phyloP scores from a whole-genome alignment of 2,797 vertebrate genomes.

The Parotocinclus haroldoi region DNA sequence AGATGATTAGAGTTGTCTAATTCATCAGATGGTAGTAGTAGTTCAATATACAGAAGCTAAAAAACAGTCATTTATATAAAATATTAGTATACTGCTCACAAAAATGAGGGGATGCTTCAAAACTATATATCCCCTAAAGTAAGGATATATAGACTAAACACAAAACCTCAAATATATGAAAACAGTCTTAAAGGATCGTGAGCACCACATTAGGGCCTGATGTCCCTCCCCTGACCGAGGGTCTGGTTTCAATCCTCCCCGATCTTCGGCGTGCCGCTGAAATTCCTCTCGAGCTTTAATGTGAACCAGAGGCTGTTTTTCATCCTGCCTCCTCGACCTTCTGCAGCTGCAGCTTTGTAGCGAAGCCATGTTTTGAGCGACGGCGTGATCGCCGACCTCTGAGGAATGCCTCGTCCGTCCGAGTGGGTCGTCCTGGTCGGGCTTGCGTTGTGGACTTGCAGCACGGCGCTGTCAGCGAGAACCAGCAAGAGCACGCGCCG shows the following conservation, averaged over 20 bases:
- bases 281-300: constrained; percentile 69
- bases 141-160: too few relatives aligned
- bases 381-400: constrained; percentile 7
- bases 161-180: too few relatives aligned
- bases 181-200: too few relatives aligned
- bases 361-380: constrained; percentile 20
- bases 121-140: too few relatives aligned
- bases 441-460: constrained; percentile 60
- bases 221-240: neutral
- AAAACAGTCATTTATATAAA: too few relatives aligned
- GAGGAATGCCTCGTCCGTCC: constrained; percentile 58
- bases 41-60: too few relatives aligned
- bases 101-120: too few relatives aligned
- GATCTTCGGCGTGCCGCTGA: constrained; percentile 20
- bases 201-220: too few relatives aligned
- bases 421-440: constrained; percentile 53
- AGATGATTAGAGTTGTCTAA: too few relatives aligned
- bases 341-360: constrained; percentile 27
- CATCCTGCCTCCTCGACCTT: constrained; percentile 15
- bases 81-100: too few relatives aligned
- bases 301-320: constrained; percentile 62
- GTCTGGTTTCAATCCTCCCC: constrained; percentile 39
- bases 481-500: constrained; percentile 54
- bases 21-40: too few relatives aligned
- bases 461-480: constrained; percentile 36